phyloP scores from a whole-genome alignment of 2,797 vertebrate species.

The Semotilus atromaculatus region DNA sequence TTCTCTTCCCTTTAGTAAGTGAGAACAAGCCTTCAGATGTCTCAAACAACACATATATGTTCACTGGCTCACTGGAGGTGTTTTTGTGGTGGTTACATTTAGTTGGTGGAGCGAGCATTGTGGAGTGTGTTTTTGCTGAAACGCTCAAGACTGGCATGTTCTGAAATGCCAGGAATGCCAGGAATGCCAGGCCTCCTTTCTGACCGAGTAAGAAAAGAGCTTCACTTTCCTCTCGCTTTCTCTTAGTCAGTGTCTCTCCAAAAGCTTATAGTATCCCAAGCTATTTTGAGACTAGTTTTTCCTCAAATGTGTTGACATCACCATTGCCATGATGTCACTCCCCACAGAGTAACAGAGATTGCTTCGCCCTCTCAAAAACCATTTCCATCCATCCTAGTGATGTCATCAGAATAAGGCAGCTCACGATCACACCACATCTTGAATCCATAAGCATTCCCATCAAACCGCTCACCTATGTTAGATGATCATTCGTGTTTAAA shows the following conservation, averaged over 20 bases:
- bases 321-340: conserved; percentile 57
- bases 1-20: conserved; percentile 31
- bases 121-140: neutral
- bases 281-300: conserved; percentile 55
- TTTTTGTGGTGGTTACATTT: neutral
- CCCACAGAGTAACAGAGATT: conserved; percentile 31
- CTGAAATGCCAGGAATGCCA: conserved; percentile 63
- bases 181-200: conserved; percentile 5
- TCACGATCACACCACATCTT: conserved; percentile 53
- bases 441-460: conserved; percentile 62
- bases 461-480: conserved; percentile 67
- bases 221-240: neutral
- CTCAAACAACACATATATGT: neutral
- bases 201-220: conserved; percentile 43
- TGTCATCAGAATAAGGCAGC: conserved; percentile 22
- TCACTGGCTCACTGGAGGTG: neutral
- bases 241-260: neutral
- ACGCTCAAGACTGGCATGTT: conserved; percentile 17
- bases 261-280: conserved; percentile 16
- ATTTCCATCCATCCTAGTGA: conserved; percentile 38
- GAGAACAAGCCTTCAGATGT: conserved; percentile 1
- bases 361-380: conserved; percentile 28
- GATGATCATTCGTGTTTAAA: conserved; percentile 72
- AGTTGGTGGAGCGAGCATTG: neutral
- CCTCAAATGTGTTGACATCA: conserved; percentile 55